phyloP scores from a whole-genome alignment of 2,797 vertebrate genomes.

The Pterois miles region DNA sequence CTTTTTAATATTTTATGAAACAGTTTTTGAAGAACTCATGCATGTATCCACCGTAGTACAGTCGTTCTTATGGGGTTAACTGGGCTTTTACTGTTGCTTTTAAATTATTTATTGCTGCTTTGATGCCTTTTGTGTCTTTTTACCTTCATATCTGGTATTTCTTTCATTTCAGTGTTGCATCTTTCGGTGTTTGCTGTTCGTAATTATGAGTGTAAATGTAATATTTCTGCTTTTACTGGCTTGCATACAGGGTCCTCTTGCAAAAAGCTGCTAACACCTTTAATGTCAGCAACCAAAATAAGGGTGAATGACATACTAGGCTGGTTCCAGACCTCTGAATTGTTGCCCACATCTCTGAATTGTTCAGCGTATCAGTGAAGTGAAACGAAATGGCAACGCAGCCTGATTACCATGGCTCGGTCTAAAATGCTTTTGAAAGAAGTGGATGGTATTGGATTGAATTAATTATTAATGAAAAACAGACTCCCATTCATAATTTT shows the following conservation, averaged over 20 bases:
- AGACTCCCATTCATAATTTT: not conserved
- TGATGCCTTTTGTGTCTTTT: not conserved
- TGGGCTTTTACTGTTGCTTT: not conserved
- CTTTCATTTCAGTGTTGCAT: not conserved
- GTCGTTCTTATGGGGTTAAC: not conserved
- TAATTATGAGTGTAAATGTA: not conserved
- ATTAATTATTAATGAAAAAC: not conserved
- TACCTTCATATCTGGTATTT: not conserved
- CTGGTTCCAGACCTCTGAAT: not conserved
- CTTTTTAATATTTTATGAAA: not conserved
- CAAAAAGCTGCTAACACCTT: not conserved
- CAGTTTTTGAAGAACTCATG: not conserved
- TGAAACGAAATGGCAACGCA: not conserved
- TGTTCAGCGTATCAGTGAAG: not conserved
- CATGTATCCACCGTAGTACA: not conserved
- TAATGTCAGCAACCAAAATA: not conserved
- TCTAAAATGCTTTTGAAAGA: not conserved
- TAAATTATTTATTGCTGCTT: not conserved
- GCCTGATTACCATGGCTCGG: not conserved
- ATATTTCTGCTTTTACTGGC: not conserved
- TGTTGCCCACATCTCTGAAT: not conserved
- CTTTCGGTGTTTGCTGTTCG: not conserved
- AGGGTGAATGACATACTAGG: not conserved
- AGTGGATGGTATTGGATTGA: not conserved
- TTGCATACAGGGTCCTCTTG: not conserved